These are phyloP conservation scores for Drosophila borealis DNA, from an alignment of 2,888 invertebrate genomes.

Conservation along the genomic window DNA sequence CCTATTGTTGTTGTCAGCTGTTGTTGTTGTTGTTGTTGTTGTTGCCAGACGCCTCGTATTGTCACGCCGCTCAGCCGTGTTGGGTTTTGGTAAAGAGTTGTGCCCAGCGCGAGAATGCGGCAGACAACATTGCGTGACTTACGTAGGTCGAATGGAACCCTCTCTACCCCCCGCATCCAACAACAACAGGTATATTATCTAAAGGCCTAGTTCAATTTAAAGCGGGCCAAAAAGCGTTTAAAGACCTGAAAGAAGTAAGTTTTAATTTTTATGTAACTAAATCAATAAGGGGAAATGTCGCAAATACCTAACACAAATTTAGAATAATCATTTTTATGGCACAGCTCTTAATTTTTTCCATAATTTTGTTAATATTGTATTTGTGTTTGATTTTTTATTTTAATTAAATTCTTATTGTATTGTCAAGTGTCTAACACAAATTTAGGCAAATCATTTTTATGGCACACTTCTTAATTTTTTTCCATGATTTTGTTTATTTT, in stretches of 20 bases:
- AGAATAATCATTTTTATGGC: too few relatives aligned
- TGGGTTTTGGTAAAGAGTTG: slow-evolving; percentile 39
- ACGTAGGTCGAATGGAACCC: slow-evolving; percentile 64
- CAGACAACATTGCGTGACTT: slow-evolving; percentile 75
- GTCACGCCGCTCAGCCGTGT: slow-evolving; percentile 64
- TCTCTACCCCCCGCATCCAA: slow-evolving; percentile 19
- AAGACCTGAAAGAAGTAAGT: slow-evolving; percentile 12
- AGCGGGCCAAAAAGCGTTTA: slow-evolving; percentile 10
- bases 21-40: slow-evolving; percentile 34
- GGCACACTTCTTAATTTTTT: not conserved
- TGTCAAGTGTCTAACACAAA: not conserved
- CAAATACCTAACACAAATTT: not conserved
- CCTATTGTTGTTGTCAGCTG: slow-evolving; percentile 26
- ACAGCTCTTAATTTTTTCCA: not conserved
- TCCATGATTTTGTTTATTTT: too few relatives aligned
- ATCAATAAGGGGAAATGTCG: slow-evolving; percentile 27
- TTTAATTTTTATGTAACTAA: slow-evolving; percentile 3
- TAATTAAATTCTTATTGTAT: too few relatives aligned
- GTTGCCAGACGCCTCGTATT: slow-evolving; percentile 64
- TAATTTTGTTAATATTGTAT: too few relatives aligned
- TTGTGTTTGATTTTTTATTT: not conserved
- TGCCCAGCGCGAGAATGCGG: slow-evolving; percentile 22
- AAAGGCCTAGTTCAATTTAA: slow-evolving; percentile 76
- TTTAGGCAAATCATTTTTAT: too few relatives aligned
- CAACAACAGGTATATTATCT: slow-evolving; percentile 51